These are phyloP conservation scores for Poeciliopsis infans DNA, from an alignment of 2,797 vertebrate species.

Conservation along the genomic window DNA sequence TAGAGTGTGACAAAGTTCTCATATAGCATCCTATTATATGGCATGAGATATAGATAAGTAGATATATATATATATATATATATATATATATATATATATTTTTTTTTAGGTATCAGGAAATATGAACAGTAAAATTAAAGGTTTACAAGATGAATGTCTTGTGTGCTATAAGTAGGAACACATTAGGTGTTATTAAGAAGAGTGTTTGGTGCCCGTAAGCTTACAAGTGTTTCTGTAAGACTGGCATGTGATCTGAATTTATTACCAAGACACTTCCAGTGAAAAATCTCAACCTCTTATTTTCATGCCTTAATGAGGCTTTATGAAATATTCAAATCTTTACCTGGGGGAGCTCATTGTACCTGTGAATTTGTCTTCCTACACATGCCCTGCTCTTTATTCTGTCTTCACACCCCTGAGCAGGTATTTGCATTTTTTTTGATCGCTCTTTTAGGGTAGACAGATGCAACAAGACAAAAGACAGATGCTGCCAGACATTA, in stretches of 20 bases:
- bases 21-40: not conserved
- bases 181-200: slow-evolving; percentile 31
- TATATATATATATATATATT: no score
- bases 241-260: slow-evolving; percentile 56
- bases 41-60: not conserved
- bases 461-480: slow-evolving; percentile 33
- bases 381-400: slow-evolving; percentile 22
- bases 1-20: not conserved
- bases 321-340: slow-evolving; percentile 76
- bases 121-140: slow-evolving; percentile 21
- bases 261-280: slow-evolving; percentile 56
- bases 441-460: slow-evolving; percentile 51
- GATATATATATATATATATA: no score
- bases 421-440: slow-evolving; percentile 42
- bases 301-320: slow-evolving; percentile 67
- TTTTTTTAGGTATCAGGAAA: not conserved
- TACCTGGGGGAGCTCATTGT: slow-evolving; percentile 55
- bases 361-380: slow-evolving; percentile 26
- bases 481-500: slow-evolving; percentile 46
- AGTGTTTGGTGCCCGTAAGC: slow-evolving; percentile 50
- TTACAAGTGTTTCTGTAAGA: slow-evolving; percentile 45
- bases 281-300: slow-evolving; percentile 63
- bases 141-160: slow-evolving; percentile 17
- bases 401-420: slow-evolving; percentile 6
- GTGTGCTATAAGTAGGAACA: slow-evolving; percentile 20